phyloP scores from a whole-genome alignment of 2,888 invertebrate genomes.

The Coelinius sp. region DNA sequence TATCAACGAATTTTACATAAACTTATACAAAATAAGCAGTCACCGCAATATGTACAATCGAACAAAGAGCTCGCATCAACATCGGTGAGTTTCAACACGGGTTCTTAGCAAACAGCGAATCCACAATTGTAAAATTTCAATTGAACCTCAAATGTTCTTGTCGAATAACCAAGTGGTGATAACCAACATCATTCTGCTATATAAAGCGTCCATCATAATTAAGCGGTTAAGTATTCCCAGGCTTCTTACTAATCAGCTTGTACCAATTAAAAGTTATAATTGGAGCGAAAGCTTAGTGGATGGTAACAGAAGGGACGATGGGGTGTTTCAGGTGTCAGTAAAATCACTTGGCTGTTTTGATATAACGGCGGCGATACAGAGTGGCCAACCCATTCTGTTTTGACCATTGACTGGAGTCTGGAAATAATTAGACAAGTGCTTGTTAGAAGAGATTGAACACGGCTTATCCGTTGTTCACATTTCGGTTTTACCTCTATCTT shows the following conservation, averaged over 20 bases:
- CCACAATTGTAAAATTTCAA: background rate
- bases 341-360: slow-evolving; percentile 4
- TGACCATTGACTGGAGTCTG: background rate
- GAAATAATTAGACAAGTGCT: background rate
- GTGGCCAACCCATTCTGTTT: background rate
- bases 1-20: background rate
- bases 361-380: background rate
- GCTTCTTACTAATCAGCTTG: slow-evolving; percentile 19
- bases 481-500: background rate
- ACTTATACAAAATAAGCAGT: background rate
- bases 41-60: background rate
- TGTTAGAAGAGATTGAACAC: background rate
- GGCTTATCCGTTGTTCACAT: background rate
- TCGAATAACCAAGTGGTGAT: background rate
- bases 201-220: slow-evolving; percentile 9
- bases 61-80: background rate
- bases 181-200: slow-evolving; percentile 4
- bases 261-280: slow-evolving; percentile 17
- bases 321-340: background rate
- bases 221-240: slow-evolving; percentile 20
- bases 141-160: background rate
- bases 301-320: background rate
- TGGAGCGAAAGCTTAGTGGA: slow-evolving; percentile 23
- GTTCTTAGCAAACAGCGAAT: background rate
- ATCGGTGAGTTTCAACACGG: background rate